Conservation (phyloP, 2,113 vertebrate genomes). For the Thunnus maccoyii region DNA sequence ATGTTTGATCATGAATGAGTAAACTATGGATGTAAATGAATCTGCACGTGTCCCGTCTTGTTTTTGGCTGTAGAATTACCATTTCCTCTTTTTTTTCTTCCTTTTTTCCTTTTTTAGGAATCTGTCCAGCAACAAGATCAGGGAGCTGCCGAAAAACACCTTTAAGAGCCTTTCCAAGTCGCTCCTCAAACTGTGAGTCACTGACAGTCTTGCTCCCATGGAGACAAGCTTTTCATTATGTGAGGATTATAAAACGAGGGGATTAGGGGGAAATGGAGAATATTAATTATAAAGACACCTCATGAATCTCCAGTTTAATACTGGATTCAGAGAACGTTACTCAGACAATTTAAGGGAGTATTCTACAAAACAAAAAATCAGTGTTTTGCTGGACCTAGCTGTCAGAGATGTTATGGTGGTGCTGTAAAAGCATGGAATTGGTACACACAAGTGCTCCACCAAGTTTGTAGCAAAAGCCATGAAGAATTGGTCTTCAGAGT, state of each 20-base stretch:
- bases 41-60: not conserved
- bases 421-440: not conserved
- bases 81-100: not conserved
- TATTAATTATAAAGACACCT: not conserved
- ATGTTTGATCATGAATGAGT: too few relatives aligned
- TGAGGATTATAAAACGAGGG: not conserved
- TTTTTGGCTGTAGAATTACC: not conserved
- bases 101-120: conserved; percentile 67
- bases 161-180: conserved; percentile 84
- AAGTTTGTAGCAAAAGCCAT: too few relatives aligned
- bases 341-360: not conserved
- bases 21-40: too few relatives aligned
- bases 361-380: not conserved
- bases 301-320: not conserved
- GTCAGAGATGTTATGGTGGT: not conserved
- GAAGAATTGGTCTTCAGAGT: too few relatives aligned
- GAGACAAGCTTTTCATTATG: not conserved
- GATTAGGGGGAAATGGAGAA: not conserved
- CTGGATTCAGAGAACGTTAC: not conserved
- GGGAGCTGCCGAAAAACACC: conserved; percentile 76
- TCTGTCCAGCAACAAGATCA: conserved; percentile 85
- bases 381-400: too few relatives aligned
- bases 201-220: not conserved
- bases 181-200: conserved; percentile 87
- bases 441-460: not conserved